Evolutionary conservation across 2,113 vertebrate species (phyloP), one percentile per base, ranked within the genome.

Genomic region (Otolemur garnettii): DNA sequence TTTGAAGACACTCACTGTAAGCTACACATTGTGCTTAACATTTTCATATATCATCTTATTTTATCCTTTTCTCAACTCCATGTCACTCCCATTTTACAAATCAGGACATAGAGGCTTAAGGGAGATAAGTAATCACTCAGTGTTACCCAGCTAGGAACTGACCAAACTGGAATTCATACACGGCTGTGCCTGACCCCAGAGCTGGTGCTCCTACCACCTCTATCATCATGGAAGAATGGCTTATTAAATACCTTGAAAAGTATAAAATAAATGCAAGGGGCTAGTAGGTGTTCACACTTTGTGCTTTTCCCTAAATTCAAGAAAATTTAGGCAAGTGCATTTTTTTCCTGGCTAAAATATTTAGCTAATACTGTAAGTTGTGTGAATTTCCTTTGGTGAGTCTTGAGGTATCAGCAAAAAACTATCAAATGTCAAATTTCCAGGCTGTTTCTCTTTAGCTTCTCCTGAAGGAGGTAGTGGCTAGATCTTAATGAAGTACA

Each of bases 401-500:
- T 83, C 59, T 97, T 7, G n/a, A 21, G 11, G 11, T 71, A 93
- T 50, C 12, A 13, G 77, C 30, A 87, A 88, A 66, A 86, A 92
- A 66, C 1, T 68, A 53, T 83, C 83, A 79, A 71, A 87, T 88
- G 15, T 90, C 74, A 87, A 69, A 60, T 62, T 91, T 17, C 50
- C 18, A 18, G 18, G 50, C 28, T 60, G 55, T 75, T 90, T 96
- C 45, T 91, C 68, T 92, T 90, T 93, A 75, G 53, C n/a, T 8
- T 90, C 45, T 95, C 71, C 26, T 87, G 13, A 21, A 62, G 60
- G 60, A 94, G 26, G 74, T 79, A 24, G 59, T 55, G 19, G 35
- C 68, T 91, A 92, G 71, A 84, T 85, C 57, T 89, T 89, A 84
- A 94, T 87, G 83, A 93, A 93, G 30, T 84, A 72, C 13, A 93